Base-by-base conservation (phyloP, 2,888 invertebrate genomes). In the Barypeithes pellucidus region DNA sequence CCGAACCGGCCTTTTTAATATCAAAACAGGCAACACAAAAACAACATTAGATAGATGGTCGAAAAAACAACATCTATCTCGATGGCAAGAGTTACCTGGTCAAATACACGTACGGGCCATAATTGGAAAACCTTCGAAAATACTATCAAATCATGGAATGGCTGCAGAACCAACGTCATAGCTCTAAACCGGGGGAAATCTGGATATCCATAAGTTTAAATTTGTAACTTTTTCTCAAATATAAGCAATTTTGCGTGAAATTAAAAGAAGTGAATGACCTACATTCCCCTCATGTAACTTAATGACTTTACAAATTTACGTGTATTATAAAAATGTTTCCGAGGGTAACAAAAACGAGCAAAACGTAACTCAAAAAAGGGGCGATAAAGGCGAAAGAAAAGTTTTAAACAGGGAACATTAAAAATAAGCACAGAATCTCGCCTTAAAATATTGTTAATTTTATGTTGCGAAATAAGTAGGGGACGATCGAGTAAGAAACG, bases 391-490 rank as follows among this genome's bases (percentile, higher is more conserved):
- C 20, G 41, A n/a, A 61, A 61, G 41, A 24, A 41, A 61, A 22
- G n/a, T 43, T 61, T 14, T 33, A 5, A 61, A 20, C 22, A 61
- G 1, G 39, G 22, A 41, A 36, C 41, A 61, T 36, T 61, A 61
- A 61, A 61, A 14, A 43, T 61, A 61, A 61, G 41, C 20, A 22
- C 16, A 41, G 59, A 60, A 41, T 61, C n/a, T 14, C 60, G 20
- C 16, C 60, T 22, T 20, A 61, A 61, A 61, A 61, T 43, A 43
- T 61, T 61, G 22, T 12, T 61, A 61, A 41, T 61, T 22, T 43
- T 41, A 43, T 61, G 20, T 43, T 41, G 12, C 22, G 41, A 43
- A 43, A 47, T 47, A 47, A 18, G 20, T 47, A 20, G 43, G 43
- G 43, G 43, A 43, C 43, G 43, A 7, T 16, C 3, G n/a, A 43